Conservation (phyloP, 2,113 vertebrate genomes). For the Colaptes auratus region DNA sequence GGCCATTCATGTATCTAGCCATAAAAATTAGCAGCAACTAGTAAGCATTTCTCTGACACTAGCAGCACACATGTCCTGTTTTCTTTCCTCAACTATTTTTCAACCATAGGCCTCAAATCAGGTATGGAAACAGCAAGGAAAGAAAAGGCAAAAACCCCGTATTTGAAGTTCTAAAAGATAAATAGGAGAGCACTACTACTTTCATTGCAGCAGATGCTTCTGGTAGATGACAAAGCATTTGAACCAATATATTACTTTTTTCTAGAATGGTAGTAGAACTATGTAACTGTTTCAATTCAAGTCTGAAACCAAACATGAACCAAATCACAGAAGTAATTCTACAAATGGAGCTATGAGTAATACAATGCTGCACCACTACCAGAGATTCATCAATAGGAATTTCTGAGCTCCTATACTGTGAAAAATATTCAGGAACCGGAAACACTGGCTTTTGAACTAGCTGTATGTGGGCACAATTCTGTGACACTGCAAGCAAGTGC, state of each 20-base stretch:
- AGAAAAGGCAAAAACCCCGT: not conserved
- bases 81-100: not conserved
- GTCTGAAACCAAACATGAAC: not conserved
- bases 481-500: not conserved
- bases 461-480: not conserved
- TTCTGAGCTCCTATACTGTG: not conserved
- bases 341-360: not conserved
- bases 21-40: not conserved
- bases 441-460: not conserved
- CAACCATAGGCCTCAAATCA: not conserved
- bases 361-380: not conserved
- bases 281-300: not conserved
- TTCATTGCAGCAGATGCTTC: not conserved
- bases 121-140: not conserved
- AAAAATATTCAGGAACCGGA: not conserved
- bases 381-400: not conserved
- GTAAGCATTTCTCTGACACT: not conserved
- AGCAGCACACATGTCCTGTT: not conserved
- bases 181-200: not conserved
- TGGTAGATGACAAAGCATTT: not conserved
- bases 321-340: not conserved
- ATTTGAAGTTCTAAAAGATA: not conserved
- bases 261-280: not conserved
- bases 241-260: not conserved
- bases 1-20: not conserved